Evolutionary conservation across 2,113 vertebrate genomes (phyloP).

Genomic region (Syrrhaptes paradoxus): DNA sequence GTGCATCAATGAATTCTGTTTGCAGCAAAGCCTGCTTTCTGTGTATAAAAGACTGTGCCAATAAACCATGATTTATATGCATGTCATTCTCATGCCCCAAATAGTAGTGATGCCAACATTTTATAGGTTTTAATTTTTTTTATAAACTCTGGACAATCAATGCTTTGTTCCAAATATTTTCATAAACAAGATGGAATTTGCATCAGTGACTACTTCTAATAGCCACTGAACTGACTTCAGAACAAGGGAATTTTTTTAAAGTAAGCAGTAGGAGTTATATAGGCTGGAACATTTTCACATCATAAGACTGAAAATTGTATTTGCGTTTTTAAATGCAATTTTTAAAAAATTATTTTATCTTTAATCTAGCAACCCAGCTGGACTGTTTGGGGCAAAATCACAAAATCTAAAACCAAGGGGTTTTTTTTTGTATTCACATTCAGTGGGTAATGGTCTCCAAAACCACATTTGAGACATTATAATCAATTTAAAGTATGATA

Average conservation of each 20-base stretch:
- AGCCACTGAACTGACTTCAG: slow-evolving; percentile 43
- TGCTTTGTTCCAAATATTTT: slow-evolving; percentile 63
- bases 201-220: slow-evolving; percentile 48
- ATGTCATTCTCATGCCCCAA: slow-evolving; percentile 50
- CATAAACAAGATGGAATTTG: slow-evolving; percentile 69
- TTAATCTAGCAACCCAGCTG: not conserved
- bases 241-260: slow-evolving; percentile 62
- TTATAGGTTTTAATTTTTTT: slow-evolving; percentile 49
- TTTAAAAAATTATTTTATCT: not conserved
- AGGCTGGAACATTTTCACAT: slow-evolving; percentile 2
- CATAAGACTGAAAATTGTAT: slow-evolving; percentile 9
- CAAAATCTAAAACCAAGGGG: not conserved
- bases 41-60: not conserved
- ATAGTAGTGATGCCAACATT: slow-evolving; percentile 30
- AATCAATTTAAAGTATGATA: not conserved
- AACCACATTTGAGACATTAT: not conserved
- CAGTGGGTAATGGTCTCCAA: not conserved
- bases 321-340: not conserved
- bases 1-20: not conserved
- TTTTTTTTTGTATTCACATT: not conserved
- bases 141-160: slow-evolving; percentile 42
- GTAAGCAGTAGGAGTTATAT: slow-evolving; percentile 50
- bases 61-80: slow-evolving; percentile 36
- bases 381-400: not conserved
- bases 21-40: slow-evolving; percentile 15